A percentile compares a stretch with the other conserved stretches of the same genome.
These are phyloP conservation scores for Campylomormyrus numenius DNA, from an alignment of 2,113 vertebrate species.

Conservation along the genomic window DNA sequence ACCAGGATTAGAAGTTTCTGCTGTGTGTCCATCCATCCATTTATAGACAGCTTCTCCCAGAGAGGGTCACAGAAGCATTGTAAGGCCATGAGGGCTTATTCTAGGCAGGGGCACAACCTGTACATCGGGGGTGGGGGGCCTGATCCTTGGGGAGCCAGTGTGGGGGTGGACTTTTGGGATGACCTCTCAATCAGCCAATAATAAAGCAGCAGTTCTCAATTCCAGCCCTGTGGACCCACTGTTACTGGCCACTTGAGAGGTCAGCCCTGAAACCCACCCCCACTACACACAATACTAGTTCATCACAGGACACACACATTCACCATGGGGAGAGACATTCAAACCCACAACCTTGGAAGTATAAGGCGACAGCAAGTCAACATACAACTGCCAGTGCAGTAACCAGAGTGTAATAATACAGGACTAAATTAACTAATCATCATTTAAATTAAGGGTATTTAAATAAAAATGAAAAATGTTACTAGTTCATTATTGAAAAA, in stretches of 20 bases:
- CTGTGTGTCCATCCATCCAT: background rate
- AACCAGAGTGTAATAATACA: background rate
- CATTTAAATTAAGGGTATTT: background rate
- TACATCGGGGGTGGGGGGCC: background rate
- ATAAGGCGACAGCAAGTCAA: background rate
- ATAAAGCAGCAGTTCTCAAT: no score
- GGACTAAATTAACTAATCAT: background rate
- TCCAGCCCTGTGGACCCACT: no score
- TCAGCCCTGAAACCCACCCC: no score
- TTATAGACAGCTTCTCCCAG: background rate
- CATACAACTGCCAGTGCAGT: background rate
- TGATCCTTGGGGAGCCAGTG: no score
- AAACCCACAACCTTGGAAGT: background rate
- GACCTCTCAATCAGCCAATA: no score
- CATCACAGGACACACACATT: background rate
- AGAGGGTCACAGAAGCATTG: background rate
- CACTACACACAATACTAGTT: background rate
- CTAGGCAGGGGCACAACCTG: background rate
- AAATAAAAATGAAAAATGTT: background rate
- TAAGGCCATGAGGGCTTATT: background rate
- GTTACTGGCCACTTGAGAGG: no score
- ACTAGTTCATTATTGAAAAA: conserved; percentile 2
- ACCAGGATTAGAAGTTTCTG: background rate
- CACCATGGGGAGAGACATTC: background rate
- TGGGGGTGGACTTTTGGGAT: no score